phyloP scores from a whole-genome alignment of 1,140 invertebrate genomes.

The Eurosta solidaginis region DNA sequence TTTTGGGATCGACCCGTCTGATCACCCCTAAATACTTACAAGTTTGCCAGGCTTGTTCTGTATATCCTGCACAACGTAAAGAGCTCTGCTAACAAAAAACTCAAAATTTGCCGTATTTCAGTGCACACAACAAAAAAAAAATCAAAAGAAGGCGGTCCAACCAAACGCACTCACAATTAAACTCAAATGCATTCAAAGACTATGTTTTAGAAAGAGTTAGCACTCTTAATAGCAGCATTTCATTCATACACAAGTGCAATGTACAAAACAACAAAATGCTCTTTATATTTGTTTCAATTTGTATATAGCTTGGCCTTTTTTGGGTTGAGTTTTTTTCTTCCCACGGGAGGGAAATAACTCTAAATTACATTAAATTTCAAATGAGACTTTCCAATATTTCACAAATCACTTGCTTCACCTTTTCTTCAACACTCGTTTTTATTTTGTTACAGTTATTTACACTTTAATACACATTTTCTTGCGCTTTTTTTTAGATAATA shows the following conservation, averaged over 20 bases:
- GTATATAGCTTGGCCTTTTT: too few relatives aligned
- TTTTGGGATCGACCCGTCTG: neutral
- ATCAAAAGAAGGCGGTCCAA: conserved; percentile 10
- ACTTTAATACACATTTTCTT: too few relatives aligned
- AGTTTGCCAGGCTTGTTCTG: neutral
- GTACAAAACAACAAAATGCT: neutral
- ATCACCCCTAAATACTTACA: neutral
- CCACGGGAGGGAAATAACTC: too few relatives aligned
- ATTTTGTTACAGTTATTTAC: too few relatives aligned
- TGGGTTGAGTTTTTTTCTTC: too few relatives aligned
- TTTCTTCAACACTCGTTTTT: too few relatives aligned
- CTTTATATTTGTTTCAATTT: too few relatives aligned
- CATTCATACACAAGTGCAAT: neutral
- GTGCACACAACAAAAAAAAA: neutral
- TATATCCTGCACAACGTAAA: neutral
- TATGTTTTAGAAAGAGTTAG: neutral
- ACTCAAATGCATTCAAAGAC: neutral
- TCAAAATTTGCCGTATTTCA: neutral
- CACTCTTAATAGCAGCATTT: neutral
- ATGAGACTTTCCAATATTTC: too few relatives aligned
- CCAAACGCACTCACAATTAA: neutral
- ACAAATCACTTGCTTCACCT: too few relatives aligned
- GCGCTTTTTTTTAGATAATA: too few relatives aligned
- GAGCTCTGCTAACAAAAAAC: neutral
- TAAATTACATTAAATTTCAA: too few relatives aligned